Evolutionary conservation across 2,888 invertebrate species (phyloP).

Genomic region (Lumbricus terrestris): DNA sequence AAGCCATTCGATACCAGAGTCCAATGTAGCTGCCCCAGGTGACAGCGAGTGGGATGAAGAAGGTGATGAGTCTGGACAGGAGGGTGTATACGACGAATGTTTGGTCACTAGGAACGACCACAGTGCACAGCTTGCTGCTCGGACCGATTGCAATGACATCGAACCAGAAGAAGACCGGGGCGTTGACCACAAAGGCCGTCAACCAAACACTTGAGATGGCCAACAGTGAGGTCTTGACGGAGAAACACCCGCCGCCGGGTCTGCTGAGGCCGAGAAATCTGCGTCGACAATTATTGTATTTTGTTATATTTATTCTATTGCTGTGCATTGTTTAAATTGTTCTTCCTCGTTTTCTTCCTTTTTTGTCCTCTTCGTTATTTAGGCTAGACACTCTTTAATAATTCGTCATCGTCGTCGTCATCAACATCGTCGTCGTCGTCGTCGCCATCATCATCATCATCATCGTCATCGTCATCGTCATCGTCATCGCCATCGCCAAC

Average conservation of each 20-base stretch:
- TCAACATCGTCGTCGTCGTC: neutral
- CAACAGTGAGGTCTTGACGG: neutral
- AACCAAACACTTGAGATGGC: neutral
- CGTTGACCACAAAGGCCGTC: neutral
- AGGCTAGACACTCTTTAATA: too few relatives aligned
- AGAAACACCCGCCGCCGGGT: neutral
- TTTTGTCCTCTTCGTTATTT: too few relatives aligned
- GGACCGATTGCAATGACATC: neutral
- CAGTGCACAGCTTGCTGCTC: neutral
- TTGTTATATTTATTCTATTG: too few relatives aligned
- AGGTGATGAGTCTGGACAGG: neutral
- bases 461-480: constrained; percentile 23
- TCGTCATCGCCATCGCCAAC: constrained; percentile 14
- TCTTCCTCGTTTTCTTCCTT: too few relatives aligned
- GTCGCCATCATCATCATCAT: constrained; percentile 22
- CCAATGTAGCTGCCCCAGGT: neutral
- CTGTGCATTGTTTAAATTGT: too few relatives aligned
- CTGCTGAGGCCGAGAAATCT: neutral
- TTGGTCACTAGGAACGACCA: neutral
- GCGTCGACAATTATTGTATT: neutral
- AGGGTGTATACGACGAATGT: neutral
- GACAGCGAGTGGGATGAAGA: neutral
- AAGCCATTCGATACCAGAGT: neutral
- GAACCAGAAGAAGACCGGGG: neutral
- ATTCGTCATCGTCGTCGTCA: neutral